phyloP scores from a whole-genome alignment of 1,140 invertebrate genomes.

The Epicauta chinensis region DNA sequence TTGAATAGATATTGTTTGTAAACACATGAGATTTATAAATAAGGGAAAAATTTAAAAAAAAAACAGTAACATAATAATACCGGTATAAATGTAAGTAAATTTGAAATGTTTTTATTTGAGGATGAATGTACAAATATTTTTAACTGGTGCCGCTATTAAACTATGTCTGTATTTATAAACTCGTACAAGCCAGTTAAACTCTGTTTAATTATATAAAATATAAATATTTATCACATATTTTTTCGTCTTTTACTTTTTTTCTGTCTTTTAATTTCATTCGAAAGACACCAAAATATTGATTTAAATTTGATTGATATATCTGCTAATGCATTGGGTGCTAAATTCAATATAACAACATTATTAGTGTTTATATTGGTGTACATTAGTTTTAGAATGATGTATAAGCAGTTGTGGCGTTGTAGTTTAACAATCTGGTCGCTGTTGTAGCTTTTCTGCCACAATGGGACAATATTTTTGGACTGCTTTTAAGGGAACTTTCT shows the following conservation, averaged over 20 bases:
- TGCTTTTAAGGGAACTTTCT: too few species aligned
- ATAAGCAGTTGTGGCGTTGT: too few species aligned
- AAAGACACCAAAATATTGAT: background rate
- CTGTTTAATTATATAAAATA: conserved; percentile 44
- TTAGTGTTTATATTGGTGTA: too few species aligned
- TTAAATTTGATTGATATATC: too few species aligned
- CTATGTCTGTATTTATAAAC: conserved; percentile 42
- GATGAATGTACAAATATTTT: conserved; percentile 41
- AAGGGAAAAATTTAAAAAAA: conserved; percentile 2
- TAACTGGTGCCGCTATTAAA: conserved; percentile 36
- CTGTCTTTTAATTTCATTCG: conserved; percentile 8
- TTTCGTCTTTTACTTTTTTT: conserved; percentile 16
- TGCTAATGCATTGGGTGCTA: too few species aligned
- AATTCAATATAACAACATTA: too few species aligned
- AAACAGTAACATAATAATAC: conserved; percentile 13
- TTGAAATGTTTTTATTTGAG: conserved; percentile 38
- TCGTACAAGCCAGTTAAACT: conserved; percentile 41
- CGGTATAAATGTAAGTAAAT: conserved; percentile 32
- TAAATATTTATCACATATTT: conserved; percentile 45
- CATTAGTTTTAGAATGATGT: too few species aligned
- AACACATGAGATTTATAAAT: conserved; percentile 22
- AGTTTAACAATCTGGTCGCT: too few species aligned
- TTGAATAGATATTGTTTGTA: conserved; percentile 22
- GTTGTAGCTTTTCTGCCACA: too few species aligned
- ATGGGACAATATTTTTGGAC: too few species aligned